A percentile compares a stretch with the other conserved stretches of the same genome.
Conservation (phyloP, 1,140 invertebrate species). For the Bombus pyrosoma region DNA sequence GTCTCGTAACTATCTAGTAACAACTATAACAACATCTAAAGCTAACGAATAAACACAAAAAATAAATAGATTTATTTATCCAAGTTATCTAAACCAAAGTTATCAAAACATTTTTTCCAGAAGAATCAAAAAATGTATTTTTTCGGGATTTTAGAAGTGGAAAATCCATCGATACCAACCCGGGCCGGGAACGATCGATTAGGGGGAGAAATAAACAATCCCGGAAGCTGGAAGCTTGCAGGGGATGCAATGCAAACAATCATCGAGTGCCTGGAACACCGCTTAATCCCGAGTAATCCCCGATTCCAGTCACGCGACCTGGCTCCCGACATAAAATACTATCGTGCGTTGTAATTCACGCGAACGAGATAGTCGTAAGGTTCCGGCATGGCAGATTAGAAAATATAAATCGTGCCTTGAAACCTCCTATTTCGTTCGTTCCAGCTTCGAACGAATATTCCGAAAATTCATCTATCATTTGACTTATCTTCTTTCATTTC, state of each 20-base stretch:
- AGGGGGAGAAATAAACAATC: conserved; percentile 3
- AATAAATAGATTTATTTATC: no score
- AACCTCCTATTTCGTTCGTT: neutral
- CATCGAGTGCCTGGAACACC: conserved; percentile 40
- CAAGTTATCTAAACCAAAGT: no score
- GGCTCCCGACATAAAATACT: conserved; percentile 28
- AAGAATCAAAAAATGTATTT: neutral
- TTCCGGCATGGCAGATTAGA: conserved; percentile 40
- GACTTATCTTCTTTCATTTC: neutral
- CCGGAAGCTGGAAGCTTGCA: neutral
- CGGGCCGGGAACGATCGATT: neutral
- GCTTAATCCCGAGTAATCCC: conserved; percentile 45
- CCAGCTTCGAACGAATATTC: neutral
- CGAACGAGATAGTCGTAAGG: conserved; percentile 51
- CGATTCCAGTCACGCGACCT: conserved; percentile 48
- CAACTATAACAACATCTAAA: no score
- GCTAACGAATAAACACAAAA: no score
- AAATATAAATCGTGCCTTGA: conserved; percentile 42
- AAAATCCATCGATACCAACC: neutral
- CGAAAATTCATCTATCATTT: conserved; percentile 27
- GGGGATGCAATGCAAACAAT: conserved; percentile 23
- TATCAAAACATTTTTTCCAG: no score
- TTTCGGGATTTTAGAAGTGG: neutral
- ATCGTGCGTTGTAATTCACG: conserved; percentile 44
- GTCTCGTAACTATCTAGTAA: no score